phyloP scores from a whole-genome alignment of 2,888 invertebrate species.

The Ptychoptera contaminata region DNA sequence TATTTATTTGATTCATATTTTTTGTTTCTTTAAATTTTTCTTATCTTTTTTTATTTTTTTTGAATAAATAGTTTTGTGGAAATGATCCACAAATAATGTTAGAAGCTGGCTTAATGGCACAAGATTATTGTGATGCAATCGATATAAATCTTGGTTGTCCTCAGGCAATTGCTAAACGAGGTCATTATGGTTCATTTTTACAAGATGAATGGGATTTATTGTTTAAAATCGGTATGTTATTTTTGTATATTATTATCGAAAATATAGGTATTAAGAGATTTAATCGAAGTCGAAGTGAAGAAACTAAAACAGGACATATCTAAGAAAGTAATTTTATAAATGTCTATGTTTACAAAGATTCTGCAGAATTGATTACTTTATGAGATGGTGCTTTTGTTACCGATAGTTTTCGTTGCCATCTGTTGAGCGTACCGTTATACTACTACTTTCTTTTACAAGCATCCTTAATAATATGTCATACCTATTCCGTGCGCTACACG shows the following conservation, averaged over 20 bases:
- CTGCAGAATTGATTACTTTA: too few relatives aligned
- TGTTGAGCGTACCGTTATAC: too few relatives aligned
- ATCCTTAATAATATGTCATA: too few relatives aligned
- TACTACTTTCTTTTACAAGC: too few relatives aligned
- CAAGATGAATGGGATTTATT: slow-evolving; percentile 91
- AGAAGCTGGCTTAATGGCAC: slow-evolving; percentile 74
- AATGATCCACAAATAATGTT: slow-evolving; percentile 80
- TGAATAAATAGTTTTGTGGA: slow-evolving; percentile 77
- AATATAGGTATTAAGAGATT: too few relatives aligned
- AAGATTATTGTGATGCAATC: slow-evolving; percentile 81
- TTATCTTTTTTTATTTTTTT: slow-evolving; percentile 15
- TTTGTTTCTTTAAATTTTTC: background rate
- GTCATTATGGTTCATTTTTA: slow-evolving; percentile 90
- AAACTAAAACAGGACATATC: too few relatives aligned
- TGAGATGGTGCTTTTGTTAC: too few relatives aligned
- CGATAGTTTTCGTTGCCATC: too few relatives aligned
- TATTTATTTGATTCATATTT: slow-evolving; percentile 19
- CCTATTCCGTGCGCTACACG: too few relatives aligned
- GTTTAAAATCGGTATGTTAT: slow-evolving; percentile 53
- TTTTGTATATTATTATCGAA: background rate
- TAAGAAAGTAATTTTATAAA: too few relatives aligned
- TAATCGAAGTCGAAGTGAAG: too few relatives aligned
- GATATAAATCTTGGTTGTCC: slow-evolving; percentile 98
- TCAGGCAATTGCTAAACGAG: slow-evolving; percentile 90
- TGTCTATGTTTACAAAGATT: too few relatives aligned